Evolutionary conservation across 2,797 vertebrate genomes (phyloP), one percentile per base, ranked within the genome.

Genomic region (Triplophysa yarkandensis): DNA sequence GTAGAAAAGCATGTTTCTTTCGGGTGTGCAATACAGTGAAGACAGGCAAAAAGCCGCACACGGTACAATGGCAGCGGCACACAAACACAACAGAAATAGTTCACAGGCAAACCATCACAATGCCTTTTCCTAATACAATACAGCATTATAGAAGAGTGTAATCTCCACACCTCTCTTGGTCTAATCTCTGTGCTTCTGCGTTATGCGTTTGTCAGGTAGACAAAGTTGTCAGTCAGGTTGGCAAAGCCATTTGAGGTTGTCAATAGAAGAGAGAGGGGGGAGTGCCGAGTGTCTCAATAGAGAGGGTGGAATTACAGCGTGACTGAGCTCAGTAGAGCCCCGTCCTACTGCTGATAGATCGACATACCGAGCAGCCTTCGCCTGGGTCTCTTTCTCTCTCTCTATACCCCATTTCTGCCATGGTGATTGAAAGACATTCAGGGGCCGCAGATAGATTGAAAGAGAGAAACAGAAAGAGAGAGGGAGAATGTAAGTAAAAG

Each of bases 141-240:
- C 87, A 86, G 84, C 74, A 85, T 85, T 88, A 83, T 71, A 80
- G 74, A 86, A 83, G 88, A 92, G 88, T 86, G 87, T 90, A 92
- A 91, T 91, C 87, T 89, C 85, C 88, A 83, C 85, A 81, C 55
- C 78, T 84, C 91, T 88, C 91, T 92, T 91, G 79, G 90, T 88
- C 87, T 86, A 87, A 71, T 68, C 65, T 77, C 64, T 77, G 36
- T 58, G 58, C 88, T 84, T 77, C 8, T 80, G 86, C 89, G 87
- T 89, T 87, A 88, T 66, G 34, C 89, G 89, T 58, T 86, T 90
- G 88, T 90, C 87, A 88, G 87, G 82, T 87, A 88, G 90, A 92
- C 88, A 92, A 90, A 91, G 91, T 90, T 93, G 91, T 92, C 92
- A 93, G 88, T 92, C 90, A 92, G 86, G 85, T 87, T 81, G 85